Percentiles rank a stretch among this genome's conserved stretches.
phyloP scores from a whole-genome alignment of 2,113 vertebrate genomes.

The Boulengeromyrus knoepffleri region DNA sequence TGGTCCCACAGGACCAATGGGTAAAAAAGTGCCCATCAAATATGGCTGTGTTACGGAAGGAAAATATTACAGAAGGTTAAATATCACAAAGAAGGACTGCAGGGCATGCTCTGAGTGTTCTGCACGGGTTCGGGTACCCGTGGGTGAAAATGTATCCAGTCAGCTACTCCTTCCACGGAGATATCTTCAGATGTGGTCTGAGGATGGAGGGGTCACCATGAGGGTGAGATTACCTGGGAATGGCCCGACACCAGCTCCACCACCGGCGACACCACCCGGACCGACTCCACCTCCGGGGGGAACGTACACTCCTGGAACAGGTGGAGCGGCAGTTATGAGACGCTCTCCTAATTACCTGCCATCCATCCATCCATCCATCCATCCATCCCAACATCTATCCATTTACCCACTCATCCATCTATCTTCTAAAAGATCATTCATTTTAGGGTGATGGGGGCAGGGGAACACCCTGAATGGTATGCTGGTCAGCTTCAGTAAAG shows the following conservation, averaged over 20 bases:
- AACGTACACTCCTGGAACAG: slow-evolving; percentile 58
- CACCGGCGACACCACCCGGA: slow-evolving; percentile 36
- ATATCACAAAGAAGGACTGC: background rate
- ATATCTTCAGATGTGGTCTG: background rate
- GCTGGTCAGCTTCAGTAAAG: background rate
- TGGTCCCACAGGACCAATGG: background rate
- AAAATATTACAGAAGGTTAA: background rate
- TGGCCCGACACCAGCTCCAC: slow-evolving; percentile 46
- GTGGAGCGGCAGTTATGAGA: background rate
- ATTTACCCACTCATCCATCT: background rate
- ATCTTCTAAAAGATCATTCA: background rate
- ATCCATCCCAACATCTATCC: background rate
- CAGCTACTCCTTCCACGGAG: background rate
- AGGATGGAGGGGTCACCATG: background rate
- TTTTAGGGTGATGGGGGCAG: background rate
- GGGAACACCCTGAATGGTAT: background rate
- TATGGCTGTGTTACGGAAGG: background rate
- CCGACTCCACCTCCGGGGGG: slow-evolving; percentile 48
- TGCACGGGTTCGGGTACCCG: no score
- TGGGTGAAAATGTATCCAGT: background rate
- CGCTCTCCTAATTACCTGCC: background rate
- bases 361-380: background rate
- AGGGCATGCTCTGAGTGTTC: background rate
- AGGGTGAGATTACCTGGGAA: slow-evolving; percentile 52
- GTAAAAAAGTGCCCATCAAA: background rate